Percentiles rank a stretch among this genome's conserved stretches.
These are phyloP conservation scores for Apodemia duryi DNA, from an alignment of 2,888 invertebrate species.

Conservation along the genomic window DNA sequence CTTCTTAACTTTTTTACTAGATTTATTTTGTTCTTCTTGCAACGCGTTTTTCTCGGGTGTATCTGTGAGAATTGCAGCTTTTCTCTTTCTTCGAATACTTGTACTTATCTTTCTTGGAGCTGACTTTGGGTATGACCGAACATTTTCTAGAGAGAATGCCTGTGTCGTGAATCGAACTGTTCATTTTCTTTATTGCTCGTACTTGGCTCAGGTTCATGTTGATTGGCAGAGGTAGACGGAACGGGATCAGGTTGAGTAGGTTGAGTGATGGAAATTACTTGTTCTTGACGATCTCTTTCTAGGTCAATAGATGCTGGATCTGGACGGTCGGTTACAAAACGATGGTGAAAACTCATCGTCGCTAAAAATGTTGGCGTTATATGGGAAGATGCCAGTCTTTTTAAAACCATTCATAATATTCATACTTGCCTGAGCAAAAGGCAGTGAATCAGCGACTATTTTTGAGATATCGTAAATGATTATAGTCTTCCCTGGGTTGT, in stretches of 20 bases:
- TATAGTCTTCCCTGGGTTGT: conserved; percentile 32
- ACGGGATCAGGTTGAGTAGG: conserved; percentile 32
- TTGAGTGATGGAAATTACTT: conserved; percentile 27
- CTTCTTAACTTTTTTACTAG: conserved; percentile 22
- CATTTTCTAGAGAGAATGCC: conserved; percentile 33
- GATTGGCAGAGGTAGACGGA: conserved; percentile 8
- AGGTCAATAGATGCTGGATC: conserved; percentile 24
- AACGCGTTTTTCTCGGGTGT: conserved; percentile 10
- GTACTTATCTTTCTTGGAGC: conserved; percentile 31
- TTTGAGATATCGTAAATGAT: conserved; percentile 34
- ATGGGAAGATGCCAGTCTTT: conserved; percentile 33
- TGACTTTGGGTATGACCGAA: conserved; percentile 34
- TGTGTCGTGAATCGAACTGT: conserved; percentile 22
- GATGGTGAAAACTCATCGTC: conserved; percentile 31
- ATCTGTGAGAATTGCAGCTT: conserved; percentile 23
- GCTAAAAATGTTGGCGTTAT: conserved; percentile 28
- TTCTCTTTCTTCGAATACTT: conserved; percentile 30
- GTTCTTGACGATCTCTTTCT: conserved; percentile 30
- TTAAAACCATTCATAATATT: conserved; percentile 31
- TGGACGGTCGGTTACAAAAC: conserved; percentile 34
- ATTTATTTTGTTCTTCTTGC: conserved; percentile 7
- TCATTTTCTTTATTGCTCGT: conserved; percentile 33
- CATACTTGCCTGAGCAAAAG: conserved; percentile 28
- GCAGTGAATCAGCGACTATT: conserved; percentile 32
- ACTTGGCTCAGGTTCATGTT: conserved; percentile 24